Evolutionary conservation across 1,140 invertebrate genomes (phyloP).

Genomic region (Sycophila sp.): DNA sequence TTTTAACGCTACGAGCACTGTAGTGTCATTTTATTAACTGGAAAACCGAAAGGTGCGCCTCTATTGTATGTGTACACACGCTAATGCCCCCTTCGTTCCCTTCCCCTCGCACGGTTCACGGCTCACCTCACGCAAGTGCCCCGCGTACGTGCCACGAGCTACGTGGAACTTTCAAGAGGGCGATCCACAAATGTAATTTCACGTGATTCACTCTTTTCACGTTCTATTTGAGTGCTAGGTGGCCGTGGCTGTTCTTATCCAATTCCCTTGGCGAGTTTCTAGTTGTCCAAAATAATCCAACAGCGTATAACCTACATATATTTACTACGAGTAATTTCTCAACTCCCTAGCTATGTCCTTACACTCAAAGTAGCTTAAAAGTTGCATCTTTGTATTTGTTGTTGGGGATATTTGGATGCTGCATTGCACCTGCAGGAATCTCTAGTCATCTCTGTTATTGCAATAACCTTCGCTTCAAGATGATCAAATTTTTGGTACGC

Average conservation of each 20-base stretch:
- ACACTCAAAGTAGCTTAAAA: background rate
- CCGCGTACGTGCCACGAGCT: no score
- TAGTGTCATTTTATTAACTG: slow-evolving; percentile 11
- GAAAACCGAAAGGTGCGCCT: background rate
- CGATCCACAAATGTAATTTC: background rate
- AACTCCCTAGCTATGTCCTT: no score
- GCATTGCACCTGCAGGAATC: background rate
- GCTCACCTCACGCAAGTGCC: no score
- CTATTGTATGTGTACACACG: no score
- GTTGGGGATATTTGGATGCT: background rate
- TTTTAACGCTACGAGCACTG: background rate
- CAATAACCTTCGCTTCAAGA: slow-evolving; percentile 34
- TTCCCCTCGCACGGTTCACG: background rate
- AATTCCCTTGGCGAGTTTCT: background rate
- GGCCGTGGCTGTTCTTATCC: no score
- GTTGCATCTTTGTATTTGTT: background rate
- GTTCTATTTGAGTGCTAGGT: no score
- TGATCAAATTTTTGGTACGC: slow-evolving; percentile 57
- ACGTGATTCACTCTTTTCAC: no score
- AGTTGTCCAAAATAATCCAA: background rate
- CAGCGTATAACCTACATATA: background rate
- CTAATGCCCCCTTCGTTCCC: no score
- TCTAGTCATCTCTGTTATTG: background rate
- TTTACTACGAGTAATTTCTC: no score
- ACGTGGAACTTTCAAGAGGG: no score